Evolutionary conservation across 2,113 vertebrate species (phyloP).

Genomic region (Ibidorhyncha struthersii): DNA sequence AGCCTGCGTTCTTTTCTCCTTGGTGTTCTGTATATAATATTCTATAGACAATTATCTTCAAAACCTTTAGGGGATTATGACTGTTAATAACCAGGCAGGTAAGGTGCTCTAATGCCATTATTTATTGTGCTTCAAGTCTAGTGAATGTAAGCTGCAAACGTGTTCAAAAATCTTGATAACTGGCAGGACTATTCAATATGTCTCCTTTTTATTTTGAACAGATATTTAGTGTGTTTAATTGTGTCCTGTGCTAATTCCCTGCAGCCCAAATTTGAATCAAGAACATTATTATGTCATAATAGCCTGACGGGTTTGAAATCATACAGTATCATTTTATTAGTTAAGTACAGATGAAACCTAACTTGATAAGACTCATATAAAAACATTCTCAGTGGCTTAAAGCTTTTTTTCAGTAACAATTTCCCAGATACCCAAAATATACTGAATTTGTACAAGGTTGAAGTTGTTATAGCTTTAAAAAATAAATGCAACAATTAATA

Average conservation of each 20-base stretch:
- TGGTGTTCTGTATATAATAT: not conserved
- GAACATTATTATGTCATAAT: not conserved
- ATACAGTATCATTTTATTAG: not conserved
- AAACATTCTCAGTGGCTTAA: not conserved
- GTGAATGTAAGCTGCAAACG: not conserved
- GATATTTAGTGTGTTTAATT: not conserved
- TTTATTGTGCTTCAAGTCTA: not conserved
- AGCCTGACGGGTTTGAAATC: not conserved
- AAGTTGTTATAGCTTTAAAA: not conserved
- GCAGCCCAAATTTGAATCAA: not conserved
- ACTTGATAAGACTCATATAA: not conserved
- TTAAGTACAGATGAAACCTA: not conserved
- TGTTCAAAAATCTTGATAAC: not conserved
- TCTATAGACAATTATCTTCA: not conserved
- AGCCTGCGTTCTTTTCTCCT: not conserved
- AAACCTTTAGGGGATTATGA: not conserved
- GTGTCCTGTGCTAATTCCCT: not conserved
- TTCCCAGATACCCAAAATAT: not conserved
- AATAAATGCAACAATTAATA: not conserved
- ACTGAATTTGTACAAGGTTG: not conserved
- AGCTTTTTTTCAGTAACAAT: not conserved
- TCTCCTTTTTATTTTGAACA: not conserved
- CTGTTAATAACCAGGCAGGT: not conserved
- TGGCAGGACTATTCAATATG: not conserved
- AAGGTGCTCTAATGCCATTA: not conserved